These are phyloP conservation scores for Carlito syrichta DNA, from an alignment of 2,113 vertebrate genomes.

Conservation along the genomic window DNA sequence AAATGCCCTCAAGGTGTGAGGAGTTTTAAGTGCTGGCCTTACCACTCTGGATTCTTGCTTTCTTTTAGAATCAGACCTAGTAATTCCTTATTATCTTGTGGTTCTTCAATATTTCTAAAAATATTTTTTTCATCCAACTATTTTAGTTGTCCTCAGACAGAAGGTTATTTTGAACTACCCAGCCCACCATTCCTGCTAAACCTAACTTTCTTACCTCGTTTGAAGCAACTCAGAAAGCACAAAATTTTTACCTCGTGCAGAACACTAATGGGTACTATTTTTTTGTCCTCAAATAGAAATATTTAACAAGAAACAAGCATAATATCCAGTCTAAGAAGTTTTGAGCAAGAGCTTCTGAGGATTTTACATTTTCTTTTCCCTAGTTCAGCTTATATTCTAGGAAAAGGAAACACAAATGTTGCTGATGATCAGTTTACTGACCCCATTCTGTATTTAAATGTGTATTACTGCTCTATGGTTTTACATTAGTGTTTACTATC, in stretches of 20 bases:
- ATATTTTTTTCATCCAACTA: background rate
- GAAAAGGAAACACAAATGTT: background rate
- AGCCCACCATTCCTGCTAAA: background rate
- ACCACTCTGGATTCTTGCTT: background rate
- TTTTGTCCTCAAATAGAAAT: slow-evolving; percentile 5
- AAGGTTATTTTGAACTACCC: background rate
- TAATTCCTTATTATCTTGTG: background rate
- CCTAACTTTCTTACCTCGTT: background rate
- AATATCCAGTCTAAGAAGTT: background rate
- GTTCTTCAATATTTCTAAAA: background rate
- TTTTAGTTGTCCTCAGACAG: background rate
- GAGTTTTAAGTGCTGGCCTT: background rate
- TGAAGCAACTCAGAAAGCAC: background rate
- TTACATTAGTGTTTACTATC: background rate
- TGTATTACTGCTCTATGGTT: background rate
- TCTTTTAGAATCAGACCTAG: background rate
- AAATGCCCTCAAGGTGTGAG: background rate
- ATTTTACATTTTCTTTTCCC: background rate
- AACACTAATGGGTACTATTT: background rate
- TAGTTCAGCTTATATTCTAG: background rate
- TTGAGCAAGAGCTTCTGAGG: background rate
- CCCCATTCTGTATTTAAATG: background rate
- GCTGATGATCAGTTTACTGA: background rate
- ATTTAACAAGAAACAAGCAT: background rate
- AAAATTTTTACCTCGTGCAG: background rate